Evolutionary conservation across 1,140 invertebrate species (phyloP).

Genomic region (Meteorus sp.): DNA sequence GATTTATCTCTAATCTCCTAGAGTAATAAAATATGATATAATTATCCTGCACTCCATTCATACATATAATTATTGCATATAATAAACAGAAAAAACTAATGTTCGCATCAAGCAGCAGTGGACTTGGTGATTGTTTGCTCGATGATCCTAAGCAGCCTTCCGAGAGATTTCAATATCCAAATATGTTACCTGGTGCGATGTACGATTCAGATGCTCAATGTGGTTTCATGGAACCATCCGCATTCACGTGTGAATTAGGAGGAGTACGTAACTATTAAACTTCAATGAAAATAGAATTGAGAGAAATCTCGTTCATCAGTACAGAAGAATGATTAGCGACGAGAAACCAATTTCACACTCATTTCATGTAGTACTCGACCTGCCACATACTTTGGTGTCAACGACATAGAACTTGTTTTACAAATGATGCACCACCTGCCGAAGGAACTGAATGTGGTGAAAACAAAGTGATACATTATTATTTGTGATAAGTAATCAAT

Average conservation of each 20-base stretch:
- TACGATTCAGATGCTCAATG: conserved; percentile 73
- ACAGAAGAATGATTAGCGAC: background rate
- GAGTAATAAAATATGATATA: conserved; percentile 57
- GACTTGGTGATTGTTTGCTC: conserved; percentile 68
- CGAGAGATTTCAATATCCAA: conserved; percentile 55
- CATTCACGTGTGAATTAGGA: conserved; percentile 51
- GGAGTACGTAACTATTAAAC: no score
- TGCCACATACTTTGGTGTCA: conserved; percentile 67
- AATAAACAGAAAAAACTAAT: no score
- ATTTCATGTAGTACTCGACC: conserved; percentile 28
- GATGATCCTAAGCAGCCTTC: conserved; percentile 64
- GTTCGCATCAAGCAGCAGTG: conserved; percentile 64
- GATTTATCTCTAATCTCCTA: conserved; percentile 66
- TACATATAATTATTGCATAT: conserved; percentile 7
- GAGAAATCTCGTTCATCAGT: no score
- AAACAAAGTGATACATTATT: conserved; percentile 49
- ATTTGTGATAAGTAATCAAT: conserved; percentile 8
- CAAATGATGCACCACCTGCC: conserved; percentile 63
- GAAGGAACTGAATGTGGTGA: conserved; percentile 71
- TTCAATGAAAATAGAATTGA: no score
- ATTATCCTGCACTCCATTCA: background rate
- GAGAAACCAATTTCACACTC: background rate
- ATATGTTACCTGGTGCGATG: conserved; percentile 69
- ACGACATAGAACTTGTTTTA: conserved; percentile 59
- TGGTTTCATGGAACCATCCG: conserved; percentile 51